Percentiles rank a stretch among this genome's conserved stretches.
phyloP scores from a whole-genome alignment of 30 jellyfish, hydroid and myxozoan species.

The Hydractinia echinata region DNA sequence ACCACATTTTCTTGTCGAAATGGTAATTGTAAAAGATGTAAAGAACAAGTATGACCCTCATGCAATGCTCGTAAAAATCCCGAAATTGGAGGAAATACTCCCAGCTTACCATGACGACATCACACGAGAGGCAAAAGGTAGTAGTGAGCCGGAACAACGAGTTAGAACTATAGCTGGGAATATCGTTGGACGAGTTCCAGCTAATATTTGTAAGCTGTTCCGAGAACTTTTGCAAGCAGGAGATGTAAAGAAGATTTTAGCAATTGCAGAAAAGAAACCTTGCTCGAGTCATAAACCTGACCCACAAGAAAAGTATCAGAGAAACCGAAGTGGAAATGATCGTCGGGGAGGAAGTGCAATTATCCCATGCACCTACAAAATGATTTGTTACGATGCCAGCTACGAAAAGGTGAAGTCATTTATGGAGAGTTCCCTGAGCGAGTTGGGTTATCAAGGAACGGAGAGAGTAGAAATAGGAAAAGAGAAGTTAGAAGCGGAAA shows the following conservation, averaged over 20 bases:
- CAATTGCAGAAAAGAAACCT: neutral
- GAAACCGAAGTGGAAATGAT: neutral
- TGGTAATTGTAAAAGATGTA: neutral
- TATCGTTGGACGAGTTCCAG: neutral
- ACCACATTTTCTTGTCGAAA: neutral
- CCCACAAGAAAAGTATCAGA: neutral
- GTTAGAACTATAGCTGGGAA: neutral
- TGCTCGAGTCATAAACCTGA: neutral
- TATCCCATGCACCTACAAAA: neutral
- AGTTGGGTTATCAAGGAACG: neutral
- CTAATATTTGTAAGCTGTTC: neutral
- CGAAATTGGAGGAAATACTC: neutral
- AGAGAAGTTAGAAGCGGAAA: too few relatives aligned
- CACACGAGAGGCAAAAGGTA: constrained; percentile 8
- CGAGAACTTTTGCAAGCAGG: neutral
- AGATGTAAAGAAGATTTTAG: neutral
- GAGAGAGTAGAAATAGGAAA: too few relatives aligned
- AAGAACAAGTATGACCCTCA: neutral
- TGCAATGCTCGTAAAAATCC: neutral
- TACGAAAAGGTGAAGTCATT: neutral
- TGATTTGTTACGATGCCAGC: neutral
- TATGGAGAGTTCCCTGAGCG: neutral
- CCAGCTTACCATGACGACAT: too few relatives aligned
- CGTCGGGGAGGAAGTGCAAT: constrained; percentile 7
- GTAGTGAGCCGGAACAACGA: neutral